Percentiles rank a stretch among this genome's conserved stretches.
Evolutionary conservation across 1,140 invertebrate species (phyloP).

Genomic region (Ptiloglossa arizonensis): DNA sequence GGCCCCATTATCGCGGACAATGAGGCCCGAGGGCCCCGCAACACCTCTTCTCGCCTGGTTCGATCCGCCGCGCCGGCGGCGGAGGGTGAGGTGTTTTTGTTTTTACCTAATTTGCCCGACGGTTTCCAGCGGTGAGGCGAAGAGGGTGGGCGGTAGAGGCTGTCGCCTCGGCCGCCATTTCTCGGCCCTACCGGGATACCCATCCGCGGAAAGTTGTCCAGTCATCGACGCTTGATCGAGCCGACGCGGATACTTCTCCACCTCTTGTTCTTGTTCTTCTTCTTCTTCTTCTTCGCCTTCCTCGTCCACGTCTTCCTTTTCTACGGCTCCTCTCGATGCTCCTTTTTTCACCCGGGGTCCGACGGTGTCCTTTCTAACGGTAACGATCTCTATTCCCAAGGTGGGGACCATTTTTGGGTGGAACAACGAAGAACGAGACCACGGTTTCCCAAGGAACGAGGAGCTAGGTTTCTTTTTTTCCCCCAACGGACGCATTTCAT

Average conservation of each 20-base stretch:
- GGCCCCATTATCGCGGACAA: conserved; percentile 68
- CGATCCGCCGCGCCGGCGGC: conserved; percentile 16
- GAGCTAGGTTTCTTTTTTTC: background rate
- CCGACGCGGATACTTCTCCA: conserved; percentile 64
- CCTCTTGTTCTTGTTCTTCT: conserved; percentile 2
- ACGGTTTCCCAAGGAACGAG: background rate
- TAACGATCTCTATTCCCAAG: background rate
- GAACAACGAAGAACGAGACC: background rate
- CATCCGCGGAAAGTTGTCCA: conserved; percentile 71
- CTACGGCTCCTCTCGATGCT: background rate
- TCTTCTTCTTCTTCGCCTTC: background rate
- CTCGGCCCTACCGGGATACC: conserved; percentile 63
- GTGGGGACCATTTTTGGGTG: background rate
- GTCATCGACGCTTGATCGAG: conserved; percentile 77
- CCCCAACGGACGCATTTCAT: too few relatives aligned
- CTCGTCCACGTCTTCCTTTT: conserved; percentile 6
- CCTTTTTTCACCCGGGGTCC: conserved; percentile 2
- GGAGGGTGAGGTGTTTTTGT: conserved; percentile 68
- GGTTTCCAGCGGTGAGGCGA: background rate
- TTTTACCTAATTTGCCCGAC: conserved; percentile 74
- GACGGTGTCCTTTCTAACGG: conserved; percentile 30
- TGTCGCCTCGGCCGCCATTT: conserved; percentile 64
- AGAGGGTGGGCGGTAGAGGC: conserved; percentile 46
- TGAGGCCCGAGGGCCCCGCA: conserved; percentile 49
- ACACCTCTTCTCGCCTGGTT: conserved; percentile 57